A percentile compares a stretch with the other conserved stretches of the same genome.
phyloP scores from a whole-genome alignment of 2,888 invertebrate species.

The Julus scandinavius region DNA sequence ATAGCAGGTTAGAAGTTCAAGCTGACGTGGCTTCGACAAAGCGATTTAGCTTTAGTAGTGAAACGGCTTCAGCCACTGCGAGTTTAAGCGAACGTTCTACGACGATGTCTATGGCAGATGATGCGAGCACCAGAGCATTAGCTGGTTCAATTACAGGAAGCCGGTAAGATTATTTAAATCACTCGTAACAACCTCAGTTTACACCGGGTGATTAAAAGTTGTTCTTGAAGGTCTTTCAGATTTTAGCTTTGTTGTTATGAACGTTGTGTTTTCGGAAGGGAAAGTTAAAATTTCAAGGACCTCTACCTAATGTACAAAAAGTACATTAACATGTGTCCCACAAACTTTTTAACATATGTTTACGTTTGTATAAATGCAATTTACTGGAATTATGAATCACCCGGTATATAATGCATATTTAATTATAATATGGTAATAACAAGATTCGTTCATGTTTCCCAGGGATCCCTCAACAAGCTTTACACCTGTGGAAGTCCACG shows the following conservation, averaged over 20 bases:
- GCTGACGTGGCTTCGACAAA: slow-evolving; percentile 72
- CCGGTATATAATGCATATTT: not conserved
- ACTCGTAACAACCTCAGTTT: not conserved
- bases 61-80: slow-evolving; percentile 73
- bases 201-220: too few relatives aligned
- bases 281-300: too few relatives aligned
- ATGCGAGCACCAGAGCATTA: slow-evolving; percentile 79
- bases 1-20: slow-evolving; percentile 76
- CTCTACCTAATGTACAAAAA: too few relatives aligned
- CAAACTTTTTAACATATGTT: too few relatives aligned
- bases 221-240: too few relatives aligned
- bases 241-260: too few relatives aligned
- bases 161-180: slow-evolving; percentile 62
- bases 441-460: not conserved
- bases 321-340: too few relatives aligned
- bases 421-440: not conserved
- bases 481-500: slow-evolving; percentile 61
- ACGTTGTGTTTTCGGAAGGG: too few relatives aligned
- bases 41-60: slow-evolving; percentile 75
- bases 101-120: slow-evolving; percentile 74
- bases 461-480: slow-evolving; percentile 56
- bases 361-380: too few relatives aligned
- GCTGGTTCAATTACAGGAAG: slow-evolving; percentile 81
- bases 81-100: slow-evolving; percentile 77
- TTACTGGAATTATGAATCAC: too few relatives aligned